Conservation (phyloP, 2,888 invertebrate genomes). For the Philereme transversata region DNA sequence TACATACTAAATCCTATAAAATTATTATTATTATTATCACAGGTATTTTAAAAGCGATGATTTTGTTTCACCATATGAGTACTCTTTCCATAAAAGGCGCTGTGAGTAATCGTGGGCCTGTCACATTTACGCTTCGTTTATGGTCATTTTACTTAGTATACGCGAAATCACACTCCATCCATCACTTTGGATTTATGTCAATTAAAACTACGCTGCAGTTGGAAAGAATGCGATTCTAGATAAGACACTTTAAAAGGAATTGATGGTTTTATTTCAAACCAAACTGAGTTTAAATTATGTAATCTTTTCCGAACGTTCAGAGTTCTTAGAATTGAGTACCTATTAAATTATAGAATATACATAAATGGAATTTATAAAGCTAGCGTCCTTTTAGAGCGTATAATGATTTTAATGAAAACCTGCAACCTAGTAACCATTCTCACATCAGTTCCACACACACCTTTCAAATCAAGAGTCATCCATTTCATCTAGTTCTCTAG, state of each 20-base stretch:
- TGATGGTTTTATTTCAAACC: slow-evolving; percentile 17
- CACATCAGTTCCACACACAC: too few species aligned
- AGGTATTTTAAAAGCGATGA: slow-evolving; percentile 28
- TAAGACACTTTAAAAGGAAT: slow-evolving; percentile 8
- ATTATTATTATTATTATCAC: slow-evolving; percentile 20
- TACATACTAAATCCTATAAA: slow-evolving; percentile 9
- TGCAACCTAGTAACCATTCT: too few species aligned
- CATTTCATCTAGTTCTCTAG: too few species aligned
- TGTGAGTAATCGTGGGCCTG: slow-evolving; percentile 38
- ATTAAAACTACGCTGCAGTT: slow-evolving; percentile 17
- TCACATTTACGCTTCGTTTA: slow-evolving; percentile 37
- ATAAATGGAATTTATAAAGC: neutral
- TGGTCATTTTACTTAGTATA: slow-evolving; percentile 36
- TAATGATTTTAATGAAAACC: too few species aligned
- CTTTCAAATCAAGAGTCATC: too few species aligned
- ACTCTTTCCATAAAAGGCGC: slow-evolving; percentile 31
- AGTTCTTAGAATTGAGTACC: slow-evolving; percentile 6
- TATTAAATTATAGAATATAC: neutral
- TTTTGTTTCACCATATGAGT: slow-evolving; percentile 24
- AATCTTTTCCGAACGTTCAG: neutral
- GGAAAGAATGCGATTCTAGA: slow-evolving; percentile 9
- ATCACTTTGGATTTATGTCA: slow-evolving; percentile 10
- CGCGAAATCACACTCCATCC: slow-evolving; percentile 23
- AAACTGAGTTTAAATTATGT: slow-evolving; percentile 3
- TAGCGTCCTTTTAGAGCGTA: too few species aligned